These are phyloP conservation scores for Hemibagrus guttatus DNA, from an alignment of 2,797 vertebrate species.

Conservation along the genomic window DNA sequence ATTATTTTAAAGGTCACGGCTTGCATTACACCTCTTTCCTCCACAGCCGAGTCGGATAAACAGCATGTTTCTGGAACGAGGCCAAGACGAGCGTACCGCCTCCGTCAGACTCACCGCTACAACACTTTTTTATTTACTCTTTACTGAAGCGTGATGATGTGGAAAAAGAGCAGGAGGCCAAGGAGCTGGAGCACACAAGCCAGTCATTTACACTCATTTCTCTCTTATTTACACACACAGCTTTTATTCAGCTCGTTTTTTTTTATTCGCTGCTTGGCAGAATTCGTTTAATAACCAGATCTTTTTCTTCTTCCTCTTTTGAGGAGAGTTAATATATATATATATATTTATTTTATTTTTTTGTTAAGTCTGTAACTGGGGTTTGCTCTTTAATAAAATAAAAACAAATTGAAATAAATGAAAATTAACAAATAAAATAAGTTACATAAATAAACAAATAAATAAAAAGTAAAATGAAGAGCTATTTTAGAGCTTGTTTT, in stretches of 20 bases:
- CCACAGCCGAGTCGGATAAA: conserved; percentile 64
- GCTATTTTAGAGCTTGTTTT: too few relatives aligned
- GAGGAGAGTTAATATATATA: too few relatives aligned
- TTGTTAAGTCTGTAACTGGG: too few relatives aligned
- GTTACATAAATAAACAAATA: too few relatives aligned
- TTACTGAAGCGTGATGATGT: conserved; percentile 3
- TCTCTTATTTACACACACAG: not conserved
- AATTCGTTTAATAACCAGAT: not conserved
- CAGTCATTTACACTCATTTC: not conserved
- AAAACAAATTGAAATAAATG: too few relatives aligned
- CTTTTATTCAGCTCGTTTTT: not conserved
- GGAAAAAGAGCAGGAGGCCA: not conserved
- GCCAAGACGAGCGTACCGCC: conserved; percentile 26
- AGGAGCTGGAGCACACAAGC: not conserved
- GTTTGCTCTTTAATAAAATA: too few relatives aligned
- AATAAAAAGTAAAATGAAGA: too few relatives aligned
- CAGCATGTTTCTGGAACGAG: conserved; percentile 52
- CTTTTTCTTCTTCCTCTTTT: too few relatives aligned
- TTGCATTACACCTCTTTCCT: conserved; percentile 68
- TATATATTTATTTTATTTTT: too few relatives aligned
- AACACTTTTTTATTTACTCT: conserved; percentile 25
- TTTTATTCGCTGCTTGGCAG: too few relatives aligned
- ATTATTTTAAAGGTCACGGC: conserved; percentile 80
- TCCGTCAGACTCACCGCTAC: conserved; percentile 15
- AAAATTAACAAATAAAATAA: too few relatives aligned